Conservation (phyloP, 2,113 vertebrate species). For the Odobenus rosmarus region DNA sequence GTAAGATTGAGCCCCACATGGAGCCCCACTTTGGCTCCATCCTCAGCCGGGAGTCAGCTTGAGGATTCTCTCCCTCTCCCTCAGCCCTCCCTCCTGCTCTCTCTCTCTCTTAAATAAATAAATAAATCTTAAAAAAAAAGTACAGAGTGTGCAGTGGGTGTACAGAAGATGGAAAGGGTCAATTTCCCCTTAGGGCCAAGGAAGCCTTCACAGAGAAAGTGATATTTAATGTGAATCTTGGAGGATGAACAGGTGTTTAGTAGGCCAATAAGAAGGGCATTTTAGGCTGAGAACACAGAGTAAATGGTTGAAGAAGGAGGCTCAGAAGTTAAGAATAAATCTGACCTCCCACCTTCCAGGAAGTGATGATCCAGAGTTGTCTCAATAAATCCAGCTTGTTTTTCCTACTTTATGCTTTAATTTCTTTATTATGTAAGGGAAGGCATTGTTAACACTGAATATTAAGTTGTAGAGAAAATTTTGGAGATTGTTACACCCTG, state of each 20-base stretch:
- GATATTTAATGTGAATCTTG: background rate
- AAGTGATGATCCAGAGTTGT: conserved; percentile 59
- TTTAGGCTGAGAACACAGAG: background rate
- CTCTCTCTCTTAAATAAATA: background rate
- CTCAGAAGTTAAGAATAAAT: conserved; percentile 59
- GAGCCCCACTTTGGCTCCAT: background rate
- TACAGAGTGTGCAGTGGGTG: background rate
- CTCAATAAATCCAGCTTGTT: conserved; percentile 65
- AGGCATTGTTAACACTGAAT: conserved; percentile 59
- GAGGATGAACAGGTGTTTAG: background rate
- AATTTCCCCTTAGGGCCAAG: background rate
- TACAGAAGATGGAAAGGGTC: background rate
- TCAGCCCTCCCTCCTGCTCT: background rate
- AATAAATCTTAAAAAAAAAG: background rate
- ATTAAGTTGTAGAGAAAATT: conserved; percentile 59
- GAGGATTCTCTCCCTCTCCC: background rate
- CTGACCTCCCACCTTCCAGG: conserved; percentile 53
- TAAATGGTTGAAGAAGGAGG: conserved; percentile 31
- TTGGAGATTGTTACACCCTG: background rate
- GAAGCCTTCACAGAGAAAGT: background rate
- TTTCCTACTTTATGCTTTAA: conserved; percentile 62
- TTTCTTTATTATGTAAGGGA: conserved; percentile 62
- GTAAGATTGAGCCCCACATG: background rate
- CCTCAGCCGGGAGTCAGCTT: background rate
- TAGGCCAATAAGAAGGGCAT: conserved; percentile 25